Base-by-base conservation (phyloP, 1,140 invertebrate genomes). In the Radopholus similis region DNA sequence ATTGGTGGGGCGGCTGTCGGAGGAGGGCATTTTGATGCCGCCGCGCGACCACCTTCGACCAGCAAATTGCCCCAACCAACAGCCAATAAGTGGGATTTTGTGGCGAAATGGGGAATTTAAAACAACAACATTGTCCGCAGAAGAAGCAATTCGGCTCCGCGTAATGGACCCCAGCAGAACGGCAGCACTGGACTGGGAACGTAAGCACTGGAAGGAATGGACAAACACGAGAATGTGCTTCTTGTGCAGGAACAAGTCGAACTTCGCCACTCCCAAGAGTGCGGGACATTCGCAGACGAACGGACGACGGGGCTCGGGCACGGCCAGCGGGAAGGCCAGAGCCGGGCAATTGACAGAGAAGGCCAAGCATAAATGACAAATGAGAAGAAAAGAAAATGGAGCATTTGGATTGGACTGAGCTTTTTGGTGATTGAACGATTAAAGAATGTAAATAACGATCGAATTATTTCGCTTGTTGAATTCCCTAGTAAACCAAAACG, bases 71-170 rank as follows among this genome's bases (percentile, higher is more conserved):
- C 35, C 2, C 40, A 40, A 26, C 60, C 60, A 8, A 63, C 60
- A 44, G 11, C 58, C 18, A 63, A 35, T 49, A 49, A 63, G 60
- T 23, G 5, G 9, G 35, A 0, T 60, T 59, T 34, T 55, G 9
- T 13, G 28, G 9, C 6, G 3, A 15, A 21, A 9, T 59, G 26
- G 18, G 5, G 18, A 4, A 6, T 28, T 56, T 56, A 8, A 21
- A 5, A 4, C 3, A 55, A 11, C n/a, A 5, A 30, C 6, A 55
- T 59, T 54, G 21, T 6, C 4, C 28, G 15, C 34, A 62, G 58
- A 56, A 13, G 58, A 4, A 62, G 58, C 40, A 62, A 62, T 44
- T 62, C 58, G 9, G 58, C 58, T 2, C 58, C 58, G 0, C 38
- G 58, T 11, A n/a, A n/a, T n/a, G n/a, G n/a, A n/a, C n/a, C n/a